Evolutionary conservation across 2,888 invertebrate species (phyloP).

Genomic region (Drosophila austrosaltans): DNA sequence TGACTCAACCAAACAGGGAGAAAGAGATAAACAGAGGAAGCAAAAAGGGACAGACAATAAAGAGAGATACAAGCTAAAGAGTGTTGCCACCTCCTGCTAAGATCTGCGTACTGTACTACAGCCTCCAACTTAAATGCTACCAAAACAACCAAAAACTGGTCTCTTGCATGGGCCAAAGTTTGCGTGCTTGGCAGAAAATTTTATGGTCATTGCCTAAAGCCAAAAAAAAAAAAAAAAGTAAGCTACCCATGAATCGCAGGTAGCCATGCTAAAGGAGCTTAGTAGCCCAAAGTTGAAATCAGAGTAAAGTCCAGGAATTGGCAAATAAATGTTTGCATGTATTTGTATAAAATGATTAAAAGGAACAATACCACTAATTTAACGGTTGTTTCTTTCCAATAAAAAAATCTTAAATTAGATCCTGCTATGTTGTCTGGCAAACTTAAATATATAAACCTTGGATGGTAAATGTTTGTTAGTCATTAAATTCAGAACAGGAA

Average conservation of each 20-base stretch:
- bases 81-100: conserved; percentile 71
- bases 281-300: conserved; percentile 28
- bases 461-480: no score
- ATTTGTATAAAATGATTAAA: conserved; percentile 15
- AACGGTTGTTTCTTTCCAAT: conserved; percentile 27
- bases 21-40: conserved; percentile 12
- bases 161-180: conserved; percentile 69
- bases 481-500: no score
- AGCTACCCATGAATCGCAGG: conserved; percentile 46
- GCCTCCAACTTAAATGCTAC: conserved; percentile 32
- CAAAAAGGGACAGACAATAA: conserved; percentile 20
- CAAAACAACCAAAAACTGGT: conserved; percentile 63
- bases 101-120: conserved; percentile 71
- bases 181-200: conserved; percentile 71
- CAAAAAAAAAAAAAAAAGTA: conserved; percentile 44
- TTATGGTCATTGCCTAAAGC: conserved; percentile 48
- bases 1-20: conserved; percentile 44
- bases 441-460: background rate
- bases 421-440: background rate
- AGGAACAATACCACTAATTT: conserved; percentile 35
- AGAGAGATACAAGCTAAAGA: conserved; percentile 59
- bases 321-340: conserved; percentile 25
- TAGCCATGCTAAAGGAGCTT: conserved; percentile 35
- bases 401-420: background rate
- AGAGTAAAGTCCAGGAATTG: conserved; percentile 19